Percentiles rank a stretch among this genome's conserved stretches.
Conservation (phyloP, 1,140 invertebrate genomes). For the Drosophila guanche region DNA sequence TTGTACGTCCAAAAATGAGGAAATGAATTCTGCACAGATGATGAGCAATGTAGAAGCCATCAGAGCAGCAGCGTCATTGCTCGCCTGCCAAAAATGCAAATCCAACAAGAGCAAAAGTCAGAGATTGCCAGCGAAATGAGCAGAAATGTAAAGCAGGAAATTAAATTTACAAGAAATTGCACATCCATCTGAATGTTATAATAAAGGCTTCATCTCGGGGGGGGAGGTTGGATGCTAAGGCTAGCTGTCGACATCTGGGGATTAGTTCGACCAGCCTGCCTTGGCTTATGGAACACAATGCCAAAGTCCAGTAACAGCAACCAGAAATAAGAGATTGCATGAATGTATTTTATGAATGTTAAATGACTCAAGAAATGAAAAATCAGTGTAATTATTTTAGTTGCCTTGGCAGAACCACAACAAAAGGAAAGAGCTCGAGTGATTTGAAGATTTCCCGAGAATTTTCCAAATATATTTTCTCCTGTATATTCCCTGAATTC, state of each 20-base stretch:
- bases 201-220: constrained; percentile 2
- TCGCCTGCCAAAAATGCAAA: constrained; percentile 44
- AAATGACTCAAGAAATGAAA: no score
- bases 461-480: no score
- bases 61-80: constrained; percentile 13
- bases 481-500: no score
- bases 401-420: no score
- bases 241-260: constrained; percentile 36
- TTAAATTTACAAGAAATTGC: constrained; percentile 75
- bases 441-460: no score
- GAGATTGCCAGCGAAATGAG: constrained; percentile 38
- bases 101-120: constrained; percentile 53
- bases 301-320: constrained; percentile 19
- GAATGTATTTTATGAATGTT: neutral
- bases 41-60: constrained; percentile 41
- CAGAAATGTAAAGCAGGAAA: constrained; percentile 68
- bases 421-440: no score
- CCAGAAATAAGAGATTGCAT: constrained; percentile 6
- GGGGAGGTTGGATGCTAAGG: constrained; percentile 1
- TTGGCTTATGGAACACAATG: constrained; percentile 1
- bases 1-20: constrained; percentile 40
- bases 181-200: constrained; percentile 50
- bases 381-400: no score
- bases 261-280: constrained; percentile 28
- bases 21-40: constrained; percentile 60